These are phyloP conservation scores for Cyanistes caeruleus DNA, from an alignment of 2,113 vertebrate species.

Conservation along the genomic window DNA sequence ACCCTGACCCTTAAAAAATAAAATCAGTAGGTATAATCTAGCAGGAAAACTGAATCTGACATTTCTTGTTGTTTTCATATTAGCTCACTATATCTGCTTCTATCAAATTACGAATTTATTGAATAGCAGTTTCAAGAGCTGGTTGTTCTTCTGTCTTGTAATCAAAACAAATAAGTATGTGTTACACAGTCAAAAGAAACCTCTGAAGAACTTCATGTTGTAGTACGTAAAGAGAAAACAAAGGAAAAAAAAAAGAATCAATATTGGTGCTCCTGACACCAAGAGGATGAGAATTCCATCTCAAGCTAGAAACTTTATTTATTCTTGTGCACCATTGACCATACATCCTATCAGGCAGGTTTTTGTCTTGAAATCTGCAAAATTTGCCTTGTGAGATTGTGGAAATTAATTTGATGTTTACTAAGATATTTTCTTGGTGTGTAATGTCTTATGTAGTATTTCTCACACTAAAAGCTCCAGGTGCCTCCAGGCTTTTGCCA, in stretches of 20 bases:
- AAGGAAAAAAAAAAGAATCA: rapidly evolving
- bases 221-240: neutral
- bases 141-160: neutral
- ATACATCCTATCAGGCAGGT: rapidly evolving
- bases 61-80: neutral
- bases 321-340: neutral
- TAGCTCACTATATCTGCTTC: neutral
- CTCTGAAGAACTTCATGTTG: neutral
- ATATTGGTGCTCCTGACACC: neutral
- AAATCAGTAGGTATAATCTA: neutral
- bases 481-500: neutral
- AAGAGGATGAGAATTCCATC: neutral
- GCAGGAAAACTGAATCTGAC: neutral
- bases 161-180: neutral
- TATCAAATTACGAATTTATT: neutral
- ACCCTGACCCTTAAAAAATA: neutral
- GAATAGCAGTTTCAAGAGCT: neutral
- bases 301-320: neutral
- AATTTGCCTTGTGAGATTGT: neutral
- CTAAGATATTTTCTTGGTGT: neutral
- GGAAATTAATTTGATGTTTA: neutral
- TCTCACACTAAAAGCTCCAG: neutral
- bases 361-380: neutral
- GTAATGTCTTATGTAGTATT: neutral
- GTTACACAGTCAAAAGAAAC: neutral